These are phyloP conservation scores for Caenorhabditis macrosperma DNA, from an alignment of 2,888 invertebrate genomes.

Conservation along the genomic window DNA sequence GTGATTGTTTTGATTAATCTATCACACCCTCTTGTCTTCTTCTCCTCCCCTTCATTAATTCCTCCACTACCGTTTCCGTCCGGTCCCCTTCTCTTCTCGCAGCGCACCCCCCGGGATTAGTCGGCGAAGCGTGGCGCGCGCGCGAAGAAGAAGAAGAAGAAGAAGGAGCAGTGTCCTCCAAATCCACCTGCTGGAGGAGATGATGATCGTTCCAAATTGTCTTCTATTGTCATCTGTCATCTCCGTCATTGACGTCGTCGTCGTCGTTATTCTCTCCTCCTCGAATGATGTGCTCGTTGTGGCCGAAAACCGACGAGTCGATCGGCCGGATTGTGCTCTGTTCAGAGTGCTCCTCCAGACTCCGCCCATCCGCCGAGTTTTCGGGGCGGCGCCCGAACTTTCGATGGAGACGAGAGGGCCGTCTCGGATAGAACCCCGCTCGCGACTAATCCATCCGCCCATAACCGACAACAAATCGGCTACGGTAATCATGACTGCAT, in stretches of 20 bases:
- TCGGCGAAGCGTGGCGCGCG: background rate
- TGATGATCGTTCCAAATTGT: conserved; percentile 7
- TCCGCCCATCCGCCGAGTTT: conserved; percentile 10
- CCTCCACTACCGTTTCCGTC: conserved; percentile 25
- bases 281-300: background rate
- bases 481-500: conserved; percentile 54
- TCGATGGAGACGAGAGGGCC: conserved; percentile 17
- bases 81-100: too few relatives aligned
- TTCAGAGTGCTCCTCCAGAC: conserved; percentile 12
- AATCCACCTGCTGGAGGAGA: conserved; percentile 36
- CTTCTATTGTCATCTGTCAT: conserved; percentile 7
- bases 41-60: conserved; percentile 10
- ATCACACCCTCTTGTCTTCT: conserved; percentile 33
- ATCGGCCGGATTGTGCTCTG: conserved; percentile 24
- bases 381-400: conserved; percentile 46
- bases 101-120: conserved; percentile 43
- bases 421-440: too few relatives aligned
- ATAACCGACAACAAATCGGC: conserved; percentile 42
- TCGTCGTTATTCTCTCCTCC: background rate
- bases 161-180: conserved; percentile 22
- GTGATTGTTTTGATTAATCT: conserved; percentile 61
- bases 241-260: conserved; percentile 2
- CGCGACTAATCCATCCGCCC: conserved; percentile 39
- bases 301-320: background rate
- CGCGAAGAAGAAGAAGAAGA: too few relatives aligned